Conservation (phyloP, 2,797 vertebrate genomes). For the Alca torda region DNA sequence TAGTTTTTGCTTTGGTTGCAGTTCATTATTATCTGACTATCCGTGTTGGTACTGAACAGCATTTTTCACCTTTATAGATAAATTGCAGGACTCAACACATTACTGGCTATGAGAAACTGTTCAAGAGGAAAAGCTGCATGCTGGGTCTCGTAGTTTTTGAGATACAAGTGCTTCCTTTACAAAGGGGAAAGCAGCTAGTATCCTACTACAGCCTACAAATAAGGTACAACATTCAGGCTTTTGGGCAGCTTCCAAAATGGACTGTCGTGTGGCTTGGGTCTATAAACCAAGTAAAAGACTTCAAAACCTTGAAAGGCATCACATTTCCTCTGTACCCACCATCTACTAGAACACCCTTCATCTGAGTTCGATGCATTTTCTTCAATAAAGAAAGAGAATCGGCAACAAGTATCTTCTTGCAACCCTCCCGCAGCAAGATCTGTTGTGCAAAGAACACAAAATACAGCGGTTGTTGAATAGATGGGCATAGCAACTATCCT, state of each 20-base stretch:
- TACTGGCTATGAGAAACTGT: neutral
- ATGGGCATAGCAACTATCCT: neutral
- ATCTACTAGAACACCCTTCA: conserved; percentile 90
- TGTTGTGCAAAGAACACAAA: conserved; percentile 57
- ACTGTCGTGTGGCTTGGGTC: neutral
- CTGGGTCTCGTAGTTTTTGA: neutral
- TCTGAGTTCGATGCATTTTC: conserved; percentile 97
- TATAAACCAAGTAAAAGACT: neutral
- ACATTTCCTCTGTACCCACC: conserved; percentile 75
- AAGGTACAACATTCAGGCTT: neutral
- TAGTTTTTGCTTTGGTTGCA: neutral
- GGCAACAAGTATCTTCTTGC: conserved; percentile 97
- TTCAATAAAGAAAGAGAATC: conserved; percentile 95
- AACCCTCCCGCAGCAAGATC: conserved; percentile 96
- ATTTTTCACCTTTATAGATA: neutral
- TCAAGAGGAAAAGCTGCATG: neutral
- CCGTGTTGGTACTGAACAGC: neutral
- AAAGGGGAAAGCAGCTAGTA: neutral
- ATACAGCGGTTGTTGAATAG: neutral
- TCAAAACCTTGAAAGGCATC: neutral
- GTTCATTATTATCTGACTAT: neutral
- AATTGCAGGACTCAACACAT: neutral
- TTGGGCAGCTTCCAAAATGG: neutral
- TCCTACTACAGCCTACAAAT: neutral
- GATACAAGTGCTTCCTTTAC: neutral